Conservation (phyloP, 1,140 invertebrate species). For the Zaprionus inermis region DNA sequence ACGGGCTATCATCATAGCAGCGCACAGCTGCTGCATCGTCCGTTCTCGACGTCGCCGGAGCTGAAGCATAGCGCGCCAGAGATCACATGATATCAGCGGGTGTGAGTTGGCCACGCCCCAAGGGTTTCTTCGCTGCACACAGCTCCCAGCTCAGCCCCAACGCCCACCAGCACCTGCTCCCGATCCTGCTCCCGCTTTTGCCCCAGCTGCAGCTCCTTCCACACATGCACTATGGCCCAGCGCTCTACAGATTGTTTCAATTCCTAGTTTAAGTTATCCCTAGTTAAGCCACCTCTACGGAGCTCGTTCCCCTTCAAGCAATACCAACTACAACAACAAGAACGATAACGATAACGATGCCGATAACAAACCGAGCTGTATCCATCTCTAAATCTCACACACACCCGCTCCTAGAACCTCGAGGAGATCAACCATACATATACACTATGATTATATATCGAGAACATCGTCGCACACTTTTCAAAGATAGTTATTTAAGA, state of each 20-base stretch:
- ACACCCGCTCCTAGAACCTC: not conserved
- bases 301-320: not conserved
- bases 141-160: constrained; percentile 3
- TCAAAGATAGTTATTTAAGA: constrained; percentile 80
- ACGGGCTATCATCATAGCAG: constrained; percentile 72
- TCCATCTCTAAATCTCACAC: not conserved
- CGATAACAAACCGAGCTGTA: constrained; percentile 6
- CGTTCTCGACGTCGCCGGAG: constrained; percentile 85
- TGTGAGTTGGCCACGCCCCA: constrained; percentile 51
- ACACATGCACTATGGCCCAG: constrained; percentile 65
- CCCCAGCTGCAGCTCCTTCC: not conserved
- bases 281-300: constrained; percentile 54
- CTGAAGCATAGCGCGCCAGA: constrained; percentile 80
- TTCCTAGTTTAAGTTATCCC: constrained; percentile 68
- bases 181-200: not conserved
- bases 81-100: constrained; percentile 85
- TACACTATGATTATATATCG: constrained; percentile 13
- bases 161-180: not conserved
- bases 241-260: constrained; percentile 80
- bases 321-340: constrained; percentile 18
- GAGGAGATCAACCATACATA: constrained; percentile 8
- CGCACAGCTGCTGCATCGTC: constrained; percentile 84
- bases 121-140: constrained; percentile 40
- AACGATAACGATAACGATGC: not conserved
- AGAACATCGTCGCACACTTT: constrained; percentile 68